Base-by-base conservation (phyloP, 92 coral and sea anemone genomes). In the Montipora capitata region DNA sequence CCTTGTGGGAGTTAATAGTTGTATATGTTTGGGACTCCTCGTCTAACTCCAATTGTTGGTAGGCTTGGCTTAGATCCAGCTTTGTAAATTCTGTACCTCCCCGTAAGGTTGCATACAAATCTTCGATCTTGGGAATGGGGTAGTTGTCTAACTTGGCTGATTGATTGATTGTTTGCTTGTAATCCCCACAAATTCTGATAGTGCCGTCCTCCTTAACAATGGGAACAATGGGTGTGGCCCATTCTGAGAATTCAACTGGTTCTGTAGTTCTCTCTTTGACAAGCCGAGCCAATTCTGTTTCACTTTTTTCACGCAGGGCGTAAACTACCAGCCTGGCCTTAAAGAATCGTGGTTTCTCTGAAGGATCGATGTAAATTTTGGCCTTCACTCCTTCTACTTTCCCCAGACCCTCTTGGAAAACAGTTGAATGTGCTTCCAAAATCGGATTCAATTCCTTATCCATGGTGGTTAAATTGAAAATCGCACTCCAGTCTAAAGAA, bases 151-250 rank as follows among this genome's bases (percentile, higher is more conserved):
- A 58, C 20, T 87, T 63, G 44, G 56, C 15, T n/a, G 14, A 91
- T 51, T 62, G 65, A 44, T 91, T 91, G 14, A 91, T 78, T 4
- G 94, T 91, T 45, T 72, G 83, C 75, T 92, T 80, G 62, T 80
- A 88, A 68, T 80, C 80, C 16, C 91, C 91, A 59, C 79, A 88
- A 18, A 88, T 57, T 38, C 87, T 11, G 59, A 92, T 57, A 3
- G 86, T 40, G 5, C 79, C 86, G 69, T 92, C 85, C 5, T 76
- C 56, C 68, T 92, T 88, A 15, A 77, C 65, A 20, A 87, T 64
- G 4, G 94, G 91, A 2, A 91, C 94, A 38, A 87, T 91, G 18
- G 91, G 91, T 51, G 91, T 48, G 15, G 91, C 94, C 88, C 88
- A 91, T 81, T 91, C 94, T 51, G 89, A 77, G 74, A 68, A 73